Base-by-base conservation (phyloP, 1,140 invertebrate genomes). In the Drusus annulatus region DNA sequence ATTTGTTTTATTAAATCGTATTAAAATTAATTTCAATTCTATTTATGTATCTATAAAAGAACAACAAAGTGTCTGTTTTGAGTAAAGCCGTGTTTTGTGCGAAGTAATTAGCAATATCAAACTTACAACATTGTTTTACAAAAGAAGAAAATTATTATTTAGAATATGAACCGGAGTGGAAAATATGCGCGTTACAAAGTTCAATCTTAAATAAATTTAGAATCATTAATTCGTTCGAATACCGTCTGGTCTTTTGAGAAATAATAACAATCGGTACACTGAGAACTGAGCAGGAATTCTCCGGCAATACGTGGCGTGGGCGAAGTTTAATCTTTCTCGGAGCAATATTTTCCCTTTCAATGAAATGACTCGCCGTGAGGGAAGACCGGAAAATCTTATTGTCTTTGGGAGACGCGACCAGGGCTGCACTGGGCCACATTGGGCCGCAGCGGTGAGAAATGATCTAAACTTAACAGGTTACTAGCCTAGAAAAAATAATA, bases 281-380 rank as follows among this genome's bases (percentile, higher is more conserved):
- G 28, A 17, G 10, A 50, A 71, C 16, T 21, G 13, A 23, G 58
- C 7, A 13, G 19, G 23, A 56, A 56, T n/a, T 7, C 19, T 19
- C 6, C 13, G n/a, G 62, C 62, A 65, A 65, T 63, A 65, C 62
- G 58, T 65, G 51, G 36, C 15, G 51, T 71, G 68, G 17, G 23
- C 19, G 36, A 45, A 45, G 5, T 71, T 71, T 71, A 71, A 51
- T 71, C 36, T 71, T 71, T 2, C 68, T 52, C 36, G 5, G 13
- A 71, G 68, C 68, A 52, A 71, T 71, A 71, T 71, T 71, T 71
- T 71, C 68, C 50, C 50, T 71, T 71, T 71, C 68, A 71, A 71
- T 71, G 23, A 71, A 71, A 71, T 71, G 68, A 71, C 68, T 51
- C 68, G 68, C 62, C 23, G 62, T 25, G 21, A 8, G 50, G 23